Conservation (phyloP, 2,888 invertebrate species). For the Tipula lateralis region DNA sequence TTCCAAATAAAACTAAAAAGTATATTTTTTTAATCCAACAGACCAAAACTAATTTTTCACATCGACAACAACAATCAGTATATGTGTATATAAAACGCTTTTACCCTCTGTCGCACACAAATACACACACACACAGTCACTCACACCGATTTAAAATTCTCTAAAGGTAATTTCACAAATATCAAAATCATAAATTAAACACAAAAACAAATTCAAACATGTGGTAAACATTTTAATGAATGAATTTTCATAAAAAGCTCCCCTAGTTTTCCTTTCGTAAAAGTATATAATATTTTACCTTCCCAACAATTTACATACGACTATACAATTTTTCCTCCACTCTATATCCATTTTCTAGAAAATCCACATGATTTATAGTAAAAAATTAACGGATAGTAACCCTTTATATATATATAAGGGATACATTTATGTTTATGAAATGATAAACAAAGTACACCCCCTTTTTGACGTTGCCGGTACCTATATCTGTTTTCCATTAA, state of each 20-base stretch:
- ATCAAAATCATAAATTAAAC: neutral
- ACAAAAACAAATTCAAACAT: slow-evolving; percentile 2
- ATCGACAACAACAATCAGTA: neutral
- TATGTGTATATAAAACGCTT: neutral
- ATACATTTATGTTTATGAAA: neutral
- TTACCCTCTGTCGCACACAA: neutral
- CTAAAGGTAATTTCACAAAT: neutral
- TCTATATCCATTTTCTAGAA: neutral
- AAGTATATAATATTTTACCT: neutral
- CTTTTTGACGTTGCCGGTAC: neutral
- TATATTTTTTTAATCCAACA: neutral
- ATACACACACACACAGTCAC: neutral
- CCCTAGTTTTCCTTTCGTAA: neutral
- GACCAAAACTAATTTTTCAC: neutral
- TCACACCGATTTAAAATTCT: neutral
- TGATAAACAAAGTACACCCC: neutral
- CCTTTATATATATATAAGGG: neutral
- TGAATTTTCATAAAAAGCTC: neutral
- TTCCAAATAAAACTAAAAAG: neutral
- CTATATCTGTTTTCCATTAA: neutral
- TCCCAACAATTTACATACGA: neutral
- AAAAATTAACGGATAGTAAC: neutral
- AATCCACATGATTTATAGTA: neutral
- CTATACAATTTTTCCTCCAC: neutral
- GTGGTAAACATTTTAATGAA: slow-evolving; percentile 1